Base-by-base conservation (phyloP, 35 echinoderm and acorn worm species). In the Apostichopus japonicus region DNA sequence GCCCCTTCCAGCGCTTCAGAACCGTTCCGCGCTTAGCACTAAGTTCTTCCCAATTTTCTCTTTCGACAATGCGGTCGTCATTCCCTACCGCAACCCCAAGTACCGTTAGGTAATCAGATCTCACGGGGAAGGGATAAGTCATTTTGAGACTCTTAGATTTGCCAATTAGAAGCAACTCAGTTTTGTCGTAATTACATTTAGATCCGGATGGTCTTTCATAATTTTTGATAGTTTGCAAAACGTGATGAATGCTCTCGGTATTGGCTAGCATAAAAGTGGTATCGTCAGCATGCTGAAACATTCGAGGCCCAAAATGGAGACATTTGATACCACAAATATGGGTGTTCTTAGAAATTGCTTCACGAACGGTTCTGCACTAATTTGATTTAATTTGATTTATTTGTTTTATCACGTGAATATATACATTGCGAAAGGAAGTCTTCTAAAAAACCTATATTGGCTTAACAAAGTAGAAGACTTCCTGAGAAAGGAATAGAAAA, bases 201-300 rank as follows among this genome's bases (percentile, higher is more conserved):
- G 84, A 89, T 10, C 86, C 86, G 70, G 86, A 89, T 2, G 86
- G 57, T 89, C 25, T 56, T 62, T 67, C 86, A 70, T 89, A 89
- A 1, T 65, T 33, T 44, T 24, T 24, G 33, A 89, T 65, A 27
- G 65, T 67, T 24, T 89, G 5, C 21, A 65, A 89, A 70, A 67
- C 86, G 8, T 70, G 14, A n/a, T 71, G 16, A 24, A 89, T 65
- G n/a, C 17, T 23, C 6, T 89, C 1, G 13, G 19, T 33, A 44
- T 89, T 65, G 4, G 56, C 21, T 5, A 89, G 56, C 2, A 67
- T 5, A 89, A 89, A 67, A 1, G 86, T 89, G 5, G 86, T 89
- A 33, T 89, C 86, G 27, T 87, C 84, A 57, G 84, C 84, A 24
- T 87, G 84, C 17, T 87, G 84, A 87, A 57, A 87, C 53, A 87